Conservation (phyloP, 2,797 vertebrate genomes). For the Protosalanx chinensis region DNA sequence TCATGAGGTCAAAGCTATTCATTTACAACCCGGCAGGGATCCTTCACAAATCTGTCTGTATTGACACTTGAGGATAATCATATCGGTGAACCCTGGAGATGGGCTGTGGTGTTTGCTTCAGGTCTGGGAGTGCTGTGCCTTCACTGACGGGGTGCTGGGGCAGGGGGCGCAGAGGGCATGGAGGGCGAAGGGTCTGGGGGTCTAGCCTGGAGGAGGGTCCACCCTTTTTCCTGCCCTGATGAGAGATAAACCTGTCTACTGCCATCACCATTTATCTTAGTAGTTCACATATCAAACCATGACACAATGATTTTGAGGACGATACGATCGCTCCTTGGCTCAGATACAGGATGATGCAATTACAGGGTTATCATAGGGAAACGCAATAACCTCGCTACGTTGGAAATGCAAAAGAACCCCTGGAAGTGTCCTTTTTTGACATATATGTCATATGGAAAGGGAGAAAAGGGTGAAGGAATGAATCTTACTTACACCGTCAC, state of each 20-base stretch:
- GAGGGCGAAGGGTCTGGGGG: neutral
- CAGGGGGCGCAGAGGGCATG: neutral
- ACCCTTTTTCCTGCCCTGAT: conserved; percentile 23
- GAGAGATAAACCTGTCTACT: conserved; percentile 50
- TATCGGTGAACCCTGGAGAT: conserved; percentile 59
- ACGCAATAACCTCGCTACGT: neutral
- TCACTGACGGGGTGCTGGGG: neutral
- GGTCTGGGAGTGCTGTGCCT: neutral
- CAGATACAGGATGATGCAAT: conserved; percentile 3
- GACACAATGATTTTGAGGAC: conserved; percentile 38
- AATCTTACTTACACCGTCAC: conserved; percentile 31
- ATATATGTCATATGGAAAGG: neutral
- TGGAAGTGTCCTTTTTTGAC: neutral
- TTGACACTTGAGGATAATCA: conserved; percentile 70
- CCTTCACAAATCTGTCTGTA: conserved; percentile 58
- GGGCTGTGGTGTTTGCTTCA: neutral
- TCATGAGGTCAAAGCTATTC: conserved; percentile 75
- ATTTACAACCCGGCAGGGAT: conserved; percentile 68
- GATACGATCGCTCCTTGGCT: conserved; percentile 26
- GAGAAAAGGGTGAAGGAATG: conserved; percentile 23
- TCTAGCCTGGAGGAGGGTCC: conserved; percentile 4
- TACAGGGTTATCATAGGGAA: conserved; percentile 10
- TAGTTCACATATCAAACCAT: conserved; percentile 30
- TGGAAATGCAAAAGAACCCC: neutral
- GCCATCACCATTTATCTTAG: conserved; percentile 37